Percentiles rank a stretch among this genome's conserved stretches.
phyloP scores from a whole-genome alignment of 2,113 vertebrate species.

The Myotis yumanensis region DNA sequence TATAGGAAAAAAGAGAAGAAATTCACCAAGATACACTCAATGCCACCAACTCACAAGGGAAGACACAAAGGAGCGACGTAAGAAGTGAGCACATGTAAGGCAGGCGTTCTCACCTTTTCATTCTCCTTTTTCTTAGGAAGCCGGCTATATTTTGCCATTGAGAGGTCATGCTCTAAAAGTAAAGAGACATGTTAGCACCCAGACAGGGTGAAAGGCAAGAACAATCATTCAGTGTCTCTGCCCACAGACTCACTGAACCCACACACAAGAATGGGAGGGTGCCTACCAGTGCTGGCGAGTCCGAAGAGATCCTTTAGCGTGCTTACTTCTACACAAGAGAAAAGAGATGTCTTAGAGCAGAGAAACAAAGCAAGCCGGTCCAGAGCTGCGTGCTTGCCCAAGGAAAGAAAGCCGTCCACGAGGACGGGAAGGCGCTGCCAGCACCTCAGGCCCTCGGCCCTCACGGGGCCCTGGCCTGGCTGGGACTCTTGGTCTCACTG shows the following conservation, averaged over 20 bases:
- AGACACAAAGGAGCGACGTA: not conserved
- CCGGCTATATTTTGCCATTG: constrained; percentile 98
- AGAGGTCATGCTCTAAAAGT: constrained; percentile 93
- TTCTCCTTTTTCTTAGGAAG: constrained; percentile 97
- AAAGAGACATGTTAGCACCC: constrained; percentile 66
- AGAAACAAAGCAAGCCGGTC: not conserved
- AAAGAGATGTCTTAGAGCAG: constrained; percentile 23
- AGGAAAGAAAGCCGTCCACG: rapidly evolving
- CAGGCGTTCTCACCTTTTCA: constrained; percentile 88
- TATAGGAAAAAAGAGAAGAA: not conserved
- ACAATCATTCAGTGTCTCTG: not conserved
- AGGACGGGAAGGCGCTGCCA: not conserved
- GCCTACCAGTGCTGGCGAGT: constrained; percentile 94
- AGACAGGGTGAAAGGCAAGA: not conserved
- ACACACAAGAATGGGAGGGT: not conserved
- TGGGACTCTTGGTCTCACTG: not conserved
- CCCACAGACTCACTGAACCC: not conserved
- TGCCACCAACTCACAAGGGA: not conserved
- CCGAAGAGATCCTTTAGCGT: constrained; percentile 96
- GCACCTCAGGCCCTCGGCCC: not conserved
- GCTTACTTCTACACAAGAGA: constrained; percentile 93
- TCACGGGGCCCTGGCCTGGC: not conserved
- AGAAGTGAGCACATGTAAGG: not conserved
- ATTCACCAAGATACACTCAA: not conserved
- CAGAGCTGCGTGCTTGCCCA: not conserved